Percentiles rank a stretch among this genome's conserved stretches.
phyloP scores from a whole-genome alignment of 92 coral and sea anemone genomes.

The Micromussa lordhowensis region DNA sequence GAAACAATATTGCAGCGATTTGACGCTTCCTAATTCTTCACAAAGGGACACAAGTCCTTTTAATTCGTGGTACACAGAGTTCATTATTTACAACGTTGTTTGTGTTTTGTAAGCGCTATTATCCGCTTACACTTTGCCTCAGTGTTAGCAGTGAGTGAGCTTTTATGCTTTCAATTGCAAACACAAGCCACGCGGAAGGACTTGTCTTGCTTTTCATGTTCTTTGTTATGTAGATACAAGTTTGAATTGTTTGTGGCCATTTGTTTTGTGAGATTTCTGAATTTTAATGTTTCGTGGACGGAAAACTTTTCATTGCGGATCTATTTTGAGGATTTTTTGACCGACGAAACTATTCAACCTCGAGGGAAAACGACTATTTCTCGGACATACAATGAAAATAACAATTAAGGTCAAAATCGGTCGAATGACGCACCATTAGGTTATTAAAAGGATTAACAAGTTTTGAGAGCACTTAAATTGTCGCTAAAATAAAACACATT shows the following conservation, averaged over 20 bases:
- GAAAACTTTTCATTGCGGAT: not conserved
- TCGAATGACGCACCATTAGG: not conserved
- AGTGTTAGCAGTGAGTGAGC: constrained; percentile 23
- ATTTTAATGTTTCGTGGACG: constrained; percentile 3
- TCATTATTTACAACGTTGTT: constrained; percentile 20
- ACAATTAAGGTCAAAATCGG: not conserved
- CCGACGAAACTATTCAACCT: not conserved
- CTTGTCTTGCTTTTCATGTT: not conserved
- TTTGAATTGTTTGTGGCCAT: not conserved
- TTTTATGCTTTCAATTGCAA: constrained; percentile 10
- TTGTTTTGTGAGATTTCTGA: constrained; percentile 9
- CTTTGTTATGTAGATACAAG: constrained; percentile 36
- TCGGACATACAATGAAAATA: not conserved
- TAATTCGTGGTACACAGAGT: not conserved
- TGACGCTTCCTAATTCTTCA: not conserved
- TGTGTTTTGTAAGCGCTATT: constrained; percentile 25
- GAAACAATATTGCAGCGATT: not conserved
- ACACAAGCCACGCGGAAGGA: constrained; percentile 51
- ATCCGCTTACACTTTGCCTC: constrained; percentile 4
- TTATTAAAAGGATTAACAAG: constrained; percentile 16
- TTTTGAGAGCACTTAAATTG: not conserved
- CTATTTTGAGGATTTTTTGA: not conserved
- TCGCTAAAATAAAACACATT: not conserved
- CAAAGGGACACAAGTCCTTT: not conserved
- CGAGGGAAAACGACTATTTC: not conserved